Percentiles rank a stretch among this genome's conserved stretches.
These are phyloP conservation scores for Chrysolina oricalcia DNA, from an alignment of 2,888 invertebrate species.

Conservation along the genomic window DNA sequence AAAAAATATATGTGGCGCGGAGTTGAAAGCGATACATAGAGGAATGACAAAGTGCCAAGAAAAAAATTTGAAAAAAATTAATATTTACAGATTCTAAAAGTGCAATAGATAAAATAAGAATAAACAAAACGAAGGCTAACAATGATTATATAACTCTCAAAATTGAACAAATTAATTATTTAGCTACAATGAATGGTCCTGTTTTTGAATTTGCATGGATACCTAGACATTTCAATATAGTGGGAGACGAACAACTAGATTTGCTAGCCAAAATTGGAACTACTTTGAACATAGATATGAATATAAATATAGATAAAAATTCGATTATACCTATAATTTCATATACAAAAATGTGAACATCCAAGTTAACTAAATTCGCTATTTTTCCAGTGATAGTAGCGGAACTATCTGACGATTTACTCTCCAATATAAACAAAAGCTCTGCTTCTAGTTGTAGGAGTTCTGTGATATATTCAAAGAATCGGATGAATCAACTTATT, in stretches of 20 bases:
- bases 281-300: neutral
- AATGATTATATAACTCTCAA: neutral
- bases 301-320: neutral
- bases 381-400: no score
- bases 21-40: no score
- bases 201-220: constrained; percentile 20
- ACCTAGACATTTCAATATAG: neutral
- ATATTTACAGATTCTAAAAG: constrained; percentile 17
- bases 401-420: no score
- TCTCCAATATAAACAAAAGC: no score
- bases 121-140: neutral
- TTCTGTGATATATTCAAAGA: no score
- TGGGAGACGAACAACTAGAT: neutral
- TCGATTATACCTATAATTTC: no score
- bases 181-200: neutral
- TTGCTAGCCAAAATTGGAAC: neutral
- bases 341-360: no score
- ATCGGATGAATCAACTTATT: no score
- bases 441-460: no score
- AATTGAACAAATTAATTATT: neutral
- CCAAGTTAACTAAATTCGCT: no score
- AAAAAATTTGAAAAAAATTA: neutral
- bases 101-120: constrained; percentile 11
- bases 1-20: constrained; percentile 19
- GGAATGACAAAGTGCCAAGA: neutral